phyloP scores from a whole-genome alignment of 2,888 invertebrate genomes.

The Eristalinus sepulchralis region DNA sequence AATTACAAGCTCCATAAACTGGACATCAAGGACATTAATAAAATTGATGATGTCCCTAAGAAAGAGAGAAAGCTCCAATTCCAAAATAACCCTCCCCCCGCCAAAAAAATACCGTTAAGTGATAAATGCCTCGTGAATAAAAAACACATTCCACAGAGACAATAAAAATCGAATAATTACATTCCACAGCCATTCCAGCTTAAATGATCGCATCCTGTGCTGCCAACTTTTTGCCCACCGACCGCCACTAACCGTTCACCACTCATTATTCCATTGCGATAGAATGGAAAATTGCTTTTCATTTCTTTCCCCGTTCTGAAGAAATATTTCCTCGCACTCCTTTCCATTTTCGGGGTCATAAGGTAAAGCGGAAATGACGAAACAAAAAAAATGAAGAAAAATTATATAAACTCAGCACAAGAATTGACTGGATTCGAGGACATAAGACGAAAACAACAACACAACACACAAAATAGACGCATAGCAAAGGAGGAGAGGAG shows the following conservation, averaged over 20 bases:
- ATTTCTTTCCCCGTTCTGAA: conserved; percentile 6
- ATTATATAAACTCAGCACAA: not conserved
- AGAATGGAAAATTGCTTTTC: conserved; percentile 63
- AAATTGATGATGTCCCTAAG: conserved; percentile 40
- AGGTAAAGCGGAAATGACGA: not conserved
- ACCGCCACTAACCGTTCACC: conserved; percentile 1
- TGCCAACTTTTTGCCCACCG: not conserved
- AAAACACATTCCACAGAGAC: conserved; percentile 46
- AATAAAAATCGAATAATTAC: conserved; percentile 65
- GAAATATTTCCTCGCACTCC: conserved; percentile 1
- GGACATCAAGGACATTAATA: conserved; percentile 25
- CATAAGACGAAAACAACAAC: not conserved
- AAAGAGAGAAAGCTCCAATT: not conserved
- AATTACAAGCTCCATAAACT: not conserved
- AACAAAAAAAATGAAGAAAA: not conserved
- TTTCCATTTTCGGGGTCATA: conserved; percentile 34
- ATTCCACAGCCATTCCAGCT: conserved; percentile 54
- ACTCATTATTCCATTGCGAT: conserved; percentile 59
- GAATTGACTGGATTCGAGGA: not conserved
- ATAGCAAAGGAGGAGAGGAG: conserved; percentile 9
- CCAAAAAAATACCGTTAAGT: conserved; percentile 44
- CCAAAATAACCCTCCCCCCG: conserved; percentile 28
- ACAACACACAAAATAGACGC: not conserved
- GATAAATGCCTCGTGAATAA: conserved; percentile 38
- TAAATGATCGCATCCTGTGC: conserved; percentile 49